Percentiles rank a stretch among this genome's conserved stretches.
These are phyloP conservation scores for Chlamydotis undulata DNA, from an alignment of 2,113 vertebrate genomes.

Conservation along the genomic window DNA sequence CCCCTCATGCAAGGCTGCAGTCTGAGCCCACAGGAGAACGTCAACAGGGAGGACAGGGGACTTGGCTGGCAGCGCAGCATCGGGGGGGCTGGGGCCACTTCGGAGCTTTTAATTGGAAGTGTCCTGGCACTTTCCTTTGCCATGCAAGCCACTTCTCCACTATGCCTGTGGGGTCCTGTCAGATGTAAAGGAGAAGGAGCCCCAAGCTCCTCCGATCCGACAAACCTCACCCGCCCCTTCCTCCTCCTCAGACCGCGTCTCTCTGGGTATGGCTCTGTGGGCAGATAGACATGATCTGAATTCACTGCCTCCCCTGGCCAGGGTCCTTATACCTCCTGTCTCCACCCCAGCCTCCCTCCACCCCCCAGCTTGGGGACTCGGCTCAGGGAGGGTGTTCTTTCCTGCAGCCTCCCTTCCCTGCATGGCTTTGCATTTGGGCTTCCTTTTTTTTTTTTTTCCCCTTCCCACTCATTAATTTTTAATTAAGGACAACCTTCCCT, in stretches of 20 bases:
- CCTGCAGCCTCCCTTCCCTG: conserved; percentile 29
- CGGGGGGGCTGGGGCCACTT: not conserved
- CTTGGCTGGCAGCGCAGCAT: not conserved
- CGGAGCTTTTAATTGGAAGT: conserved; percentile 20
- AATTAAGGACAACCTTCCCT: conserved; percentile 64
- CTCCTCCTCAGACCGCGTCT: conserved; percentile 20
- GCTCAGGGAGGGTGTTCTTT: conserved; percentile 26
- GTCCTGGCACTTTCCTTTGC: conserved; percentile 35
- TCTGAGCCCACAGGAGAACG: not conserved
- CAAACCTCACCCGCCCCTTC: conserved; percentile 49
- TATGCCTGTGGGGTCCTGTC: conserved; percentile 42
- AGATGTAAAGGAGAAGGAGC: conserved; percentile 39
- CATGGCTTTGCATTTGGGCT: conserved; percentile 37
- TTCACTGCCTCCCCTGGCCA: not conserved
- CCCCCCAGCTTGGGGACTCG: not conserved
- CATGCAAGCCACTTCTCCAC: not conserved
- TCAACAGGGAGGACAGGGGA: not conserved
- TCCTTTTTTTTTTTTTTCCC: not conserved
- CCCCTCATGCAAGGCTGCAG: not conserved
- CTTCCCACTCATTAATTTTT: conserved; percentile 66
- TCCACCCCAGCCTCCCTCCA: not conserved
- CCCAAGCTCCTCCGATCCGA: conserved; percentile 14
- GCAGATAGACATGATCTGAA: conserved; percentile 58
- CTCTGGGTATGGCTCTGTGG: conserved; percentile 24
- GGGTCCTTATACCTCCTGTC: conserved; percentile 17